A percentile compares a stretch with the other conserved stretches of the same genome.
Conservation (phyloP, 2,888 invertebrate species). For the Diarsia dahlii region DNA sequence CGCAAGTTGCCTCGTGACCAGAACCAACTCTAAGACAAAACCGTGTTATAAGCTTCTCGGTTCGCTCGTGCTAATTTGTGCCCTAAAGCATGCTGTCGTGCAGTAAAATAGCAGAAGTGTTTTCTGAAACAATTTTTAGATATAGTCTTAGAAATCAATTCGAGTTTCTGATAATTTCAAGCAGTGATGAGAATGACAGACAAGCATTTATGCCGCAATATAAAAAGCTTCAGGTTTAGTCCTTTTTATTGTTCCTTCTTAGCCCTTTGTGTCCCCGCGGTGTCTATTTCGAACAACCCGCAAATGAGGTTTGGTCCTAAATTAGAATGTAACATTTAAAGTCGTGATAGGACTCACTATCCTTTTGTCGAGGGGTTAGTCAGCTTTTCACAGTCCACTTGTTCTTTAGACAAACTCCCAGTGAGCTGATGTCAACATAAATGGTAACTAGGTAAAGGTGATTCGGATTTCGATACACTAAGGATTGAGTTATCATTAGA, state of each 20-base stretch:
- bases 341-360: neutral
- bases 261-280: no score
- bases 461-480: neutral
- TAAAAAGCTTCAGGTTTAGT: neutral
- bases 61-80: neutral
- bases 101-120: neutral
- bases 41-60: slow-evolving; percentile 1
- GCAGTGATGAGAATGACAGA: neutral
- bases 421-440: neutral
- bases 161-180: neutral
- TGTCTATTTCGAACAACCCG: no score
- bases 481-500: no score
- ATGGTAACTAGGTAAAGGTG: neutral
- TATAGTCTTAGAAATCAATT: neutral
- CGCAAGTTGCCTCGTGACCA: slow-evolving; percentile 37
- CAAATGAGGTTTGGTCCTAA: neutral
- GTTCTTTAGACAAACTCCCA: neutral
- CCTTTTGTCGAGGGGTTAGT: neutral
- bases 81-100: neutral
- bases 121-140: neutral
- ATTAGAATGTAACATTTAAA: neutral
- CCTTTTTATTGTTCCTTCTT: no score
- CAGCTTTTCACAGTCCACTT: neutral
- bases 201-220: neutral
- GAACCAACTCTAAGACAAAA: slow-evolving; percentile 46